phyloP scores from a whole-genome alignment of 2,888 invertebrate species.

The Venustoraphidia nigricollis region DNA sequence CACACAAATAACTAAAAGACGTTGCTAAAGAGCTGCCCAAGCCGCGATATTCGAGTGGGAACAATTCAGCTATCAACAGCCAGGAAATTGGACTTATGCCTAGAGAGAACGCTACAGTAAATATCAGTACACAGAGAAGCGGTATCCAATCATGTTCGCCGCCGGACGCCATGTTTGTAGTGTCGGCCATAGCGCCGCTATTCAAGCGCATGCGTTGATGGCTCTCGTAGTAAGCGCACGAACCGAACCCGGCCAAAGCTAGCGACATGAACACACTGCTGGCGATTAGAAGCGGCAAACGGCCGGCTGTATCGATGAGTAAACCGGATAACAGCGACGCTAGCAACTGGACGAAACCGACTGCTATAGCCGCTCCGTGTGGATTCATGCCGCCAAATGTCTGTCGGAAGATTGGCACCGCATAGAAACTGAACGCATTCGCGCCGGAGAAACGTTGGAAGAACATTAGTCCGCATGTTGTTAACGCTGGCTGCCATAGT shows the following conservation, averaged over 20 bases:
- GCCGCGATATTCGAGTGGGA: conserved; percentile 71
- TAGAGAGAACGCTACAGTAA: conserved; percentile 73
- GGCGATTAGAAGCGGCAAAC: conserved; percentile 67
- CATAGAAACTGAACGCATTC: conserved; percentile 73
- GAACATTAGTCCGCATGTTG: conserved; percentile 77
- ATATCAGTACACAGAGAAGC: conserved; percentile 63
- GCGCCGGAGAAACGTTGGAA: conserved; percentile 77
- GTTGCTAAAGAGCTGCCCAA: conserved; percentile 76
- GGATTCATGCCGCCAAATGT: conserved; percentile 71
- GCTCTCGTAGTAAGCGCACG: conserved; percentile 65
- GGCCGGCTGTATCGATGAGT: conserved; percentile 72
- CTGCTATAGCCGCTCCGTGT: conserved; percentile 70
- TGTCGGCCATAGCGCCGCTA: conserved; percentile 7
- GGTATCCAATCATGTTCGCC: conserved; percentile 59
- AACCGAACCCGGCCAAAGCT: conserved; percentile 73
- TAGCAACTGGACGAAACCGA: conserved; percentile 71
- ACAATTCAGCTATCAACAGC: conserved; percentile 68
- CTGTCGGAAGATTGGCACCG: conserved; percentile 72
- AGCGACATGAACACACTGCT: conserved; percentile 74
- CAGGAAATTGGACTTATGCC: conserved; percentile 82
- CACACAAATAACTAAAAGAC: conserved; percentile 73
- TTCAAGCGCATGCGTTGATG: conserved; percentile 24
- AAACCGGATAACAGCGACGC: conserved; percentile 68
- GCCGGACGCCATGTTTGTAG: background rate
- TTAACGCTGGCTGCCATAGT: conserved; percentile 55